phyloP scores from a whole-genome alignment of 2,797 vertebrate species.

The Antrozous pallidus region DNA sequence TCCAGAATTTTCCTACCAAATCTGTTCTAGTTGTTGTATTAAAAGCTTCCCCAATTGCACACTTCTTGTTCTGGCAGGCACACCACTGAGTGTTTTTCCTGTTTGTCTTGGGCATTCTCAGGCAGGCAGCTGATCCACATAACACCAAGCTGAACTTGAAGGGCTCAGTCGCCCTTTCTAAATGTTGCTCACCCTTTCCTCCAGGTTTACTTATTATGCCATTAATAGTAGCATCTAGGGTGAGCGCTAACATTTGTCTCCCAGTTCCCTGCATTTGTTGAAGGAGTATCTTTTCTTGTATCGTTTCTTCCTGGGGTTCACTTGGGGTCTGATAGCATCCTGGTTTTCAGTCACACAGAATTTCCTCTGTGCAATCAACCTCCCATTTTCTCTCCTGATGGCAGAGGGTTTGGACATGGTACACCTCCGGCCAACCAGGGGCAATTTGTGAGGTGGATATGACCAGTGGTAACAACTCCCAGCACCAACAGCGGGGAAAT shows the following conservation, averaged over 20 bases:
- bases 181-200: background rate
- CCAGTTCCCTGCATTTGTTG: background rate
- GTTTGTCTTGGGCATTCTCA: conserved; percentile 16
- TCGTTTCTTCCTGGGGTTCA: accelerated
- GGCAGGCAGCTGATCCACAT: conserved; percentile 7
- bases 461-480: accelerated
- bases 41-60: background rate
- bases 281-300: accelerated
- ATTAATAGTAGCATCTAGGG: conserved; percentile 18
- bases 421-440: background rate
- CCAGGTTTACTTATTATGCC: background rate
- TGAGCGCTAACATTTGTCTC: background rate
- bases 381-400: background rate
- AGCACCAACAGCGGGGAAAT: accelerated
- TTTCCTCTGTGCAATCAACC: background rate
- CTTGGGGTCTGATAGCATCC: accelerated
- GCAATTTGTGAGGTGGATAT: background rate
- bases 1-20: background rate
- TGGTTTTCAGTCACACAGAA: background rate
- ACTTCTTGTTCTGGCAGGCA: background rate
- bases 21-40: background rate
- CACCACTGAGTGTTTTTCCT: background rate
- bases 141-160: conserved; percentile 10
- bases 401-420: background rate
- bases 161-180: background rate